Evolutionary conservation across 2,797 vertebrate species (phyloP).

Genomic region (Spondyliosoma cantharus): DNA sequence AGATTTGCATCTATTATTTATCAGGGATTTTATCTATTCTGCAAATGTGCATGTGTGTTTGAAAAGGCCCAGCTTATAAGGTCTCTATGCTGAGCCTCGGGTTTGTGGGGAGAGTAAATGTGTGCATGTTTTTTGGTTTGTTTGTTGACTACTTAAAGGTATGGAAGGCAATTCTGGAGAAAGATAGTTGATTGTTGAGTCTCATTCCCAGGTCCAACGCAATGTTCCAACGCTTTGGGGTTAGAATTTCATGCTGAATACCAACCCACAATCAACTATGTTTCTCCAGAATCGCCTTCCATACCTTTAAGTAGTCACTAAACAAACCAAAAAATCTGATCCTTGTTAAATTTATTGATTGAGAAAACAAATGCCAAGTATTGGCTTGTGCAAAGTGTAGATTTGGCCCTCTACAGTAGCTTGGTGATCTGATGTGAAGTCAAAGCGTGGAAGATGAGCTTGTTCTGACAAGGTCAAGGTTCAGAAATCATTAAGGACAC

Average conservation of each 20-base stretch:
- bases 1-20: conserved; percentile 83
- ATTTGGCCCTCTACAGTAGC: neutral
- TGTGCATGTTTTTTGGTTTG: conserved; percentile 35
- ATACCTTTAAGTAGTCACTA: neutral
- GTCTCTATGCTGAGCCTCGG: conserved; percentile 43
- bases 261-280: too few relatives aligned
- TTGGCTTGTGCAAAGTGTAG: neutral
- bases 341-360: conserved; percentile 19
- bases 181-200: too few relatives aligned
- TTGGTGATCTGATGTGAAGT: conserved; percentile 10
- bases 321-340: neutral
- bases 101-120: conserved; percentile 18
- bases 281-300: too few relatives aligned
- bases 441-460: conserved; percentile 13
- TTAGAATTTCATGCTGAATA: too few relatives aligned
- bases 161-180: too few relatives aligned
- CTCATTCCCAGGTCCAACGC: too few relatives aligned
- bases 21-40: conserved; percentile 76
- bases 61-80: conserved; percentile 58
- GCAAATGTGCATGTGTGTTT: conserved; percentile 74
- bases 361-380: conserved; percentile 19
- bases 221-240: too few relatives aligned
- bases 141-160: conserved; percentile 25
- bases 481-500: conserved; percentile 40
- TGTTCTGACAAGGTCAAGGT: conserved; percentile 29